Evolutionary conservation across 2,797 vertebrate genomes (phyloP), one percentile per base, ranked within the genome.

Genomic region (Falco biarmicus): DNA sequence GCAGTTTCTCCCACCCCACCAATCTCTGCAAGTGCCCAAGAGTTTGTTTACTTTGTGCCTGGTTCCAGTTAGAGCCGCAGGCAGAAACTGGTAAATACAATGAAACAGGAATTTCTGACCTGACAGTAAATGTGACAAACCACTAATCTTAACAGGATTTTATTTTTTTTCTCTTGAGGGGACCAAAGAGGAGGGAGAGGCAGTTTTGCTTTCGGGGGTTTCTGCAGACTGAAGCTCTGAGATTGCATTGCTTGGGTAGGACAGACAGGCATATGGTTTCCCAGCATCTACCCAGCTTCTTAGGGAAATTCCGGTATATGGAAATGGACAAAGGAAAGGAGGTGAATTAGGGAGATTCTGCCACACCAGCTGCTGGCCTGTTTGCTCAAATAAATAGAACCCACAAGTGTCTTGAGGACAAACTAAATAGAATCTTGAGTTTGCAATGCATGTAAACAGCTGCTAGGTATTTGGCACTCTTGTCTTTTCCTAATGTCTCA

Each of bases 391-490:
- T 25, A 48, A 77, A 48, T 3, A 32, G n/a, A 4, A 28, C 24
- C 48, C 15, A 24, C 6, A 59, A 20, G 41, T 14, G 65, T 43
- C 32, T 7, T 31, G 48, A 75, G 69, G 50, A 22, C 5, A 45
- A 53, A 20, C 7, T 6, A 28, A 68, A 29, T 0, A 15, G 34
- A 24, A 24, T 22, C 3, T 57, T 1, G 8, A 4, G 37, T 16
- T 9, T 29, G 53, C 28, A 50, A 4, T 4, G 43, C 9, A 3
- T 20, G 43, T 10, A 17, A 51, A n/a, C 15, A 24, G 41, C 51
- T 57, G 19, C 50, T 9, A 63, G 28, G 45, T 41, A 1, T 22
- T 14, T n/a, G 29, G 11, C 24, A 16, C 24, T 21, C 32, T n/a
- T n/a, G 28, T 0, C 34, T 31, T 51, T 47, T 13, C 28, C 70